Conservation (phyloP, 2,888 invertebrate genomes). For the Conus canariensis region DNA sequence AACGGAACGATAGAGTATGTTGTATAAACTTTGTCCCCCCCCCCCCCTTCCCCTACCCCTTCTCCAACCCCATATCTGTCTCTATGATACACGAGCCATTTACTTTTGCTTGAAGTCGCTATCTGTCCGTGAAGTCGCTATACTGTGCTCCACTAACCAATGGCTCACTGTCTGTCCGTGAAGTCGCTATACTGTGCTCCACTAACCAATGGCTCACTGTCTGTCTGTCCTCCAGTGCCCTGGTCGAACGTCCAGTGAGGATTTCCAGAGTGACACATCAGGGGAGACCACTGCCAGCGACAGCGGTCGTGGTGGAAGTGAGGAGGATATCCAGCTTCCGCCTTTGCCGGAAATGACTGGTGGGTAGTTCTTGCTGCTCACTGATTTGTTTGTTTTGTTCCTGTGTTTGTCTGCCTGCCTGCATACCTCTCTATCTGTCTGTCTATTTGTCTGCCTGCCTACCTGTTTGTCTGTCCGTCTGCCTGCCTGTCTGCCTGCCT, state of each 20-base stretch:
- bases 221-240: slow-evolving; percentile 47
- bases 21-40: too few relatives aligned
- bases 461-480: neutral
- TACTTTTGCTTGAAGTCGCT: too few relatives aligned
- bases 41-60: too few relatives aligned
- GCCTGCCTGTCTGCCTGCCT: neutral
- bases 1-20: too few relatives aligned
- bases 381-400: neutral
- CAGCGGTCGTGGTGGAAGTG: slow-evolving; percentile 74
- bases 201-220: neutral
- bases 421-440: neutral
- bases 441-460: neutral
- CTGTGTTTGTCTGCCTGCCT: neutral
- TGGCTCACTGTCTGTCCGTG: too few relatives aligned
- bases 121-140: too few relatives aligned
- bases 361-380: slow-evolving; percentile 15
- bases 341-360: slow-evolving; percentile 53
- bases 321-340: slow-evolving; percentile 68
- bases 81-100: too few relatives aligned
- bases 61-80: too few relatives aligned
- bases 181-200: too few relatives aligned
- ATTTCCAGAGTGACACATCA: slow-evolving; percentile 73
- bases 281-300: slow-evolving; percentile 72
- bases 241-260: slow-evolving; percentile 58
- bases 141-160: too few relatives aligned